Conservation (phyloP, 2,888 invertebrate genomes). For the Epirrhoe tristata region DNA sequence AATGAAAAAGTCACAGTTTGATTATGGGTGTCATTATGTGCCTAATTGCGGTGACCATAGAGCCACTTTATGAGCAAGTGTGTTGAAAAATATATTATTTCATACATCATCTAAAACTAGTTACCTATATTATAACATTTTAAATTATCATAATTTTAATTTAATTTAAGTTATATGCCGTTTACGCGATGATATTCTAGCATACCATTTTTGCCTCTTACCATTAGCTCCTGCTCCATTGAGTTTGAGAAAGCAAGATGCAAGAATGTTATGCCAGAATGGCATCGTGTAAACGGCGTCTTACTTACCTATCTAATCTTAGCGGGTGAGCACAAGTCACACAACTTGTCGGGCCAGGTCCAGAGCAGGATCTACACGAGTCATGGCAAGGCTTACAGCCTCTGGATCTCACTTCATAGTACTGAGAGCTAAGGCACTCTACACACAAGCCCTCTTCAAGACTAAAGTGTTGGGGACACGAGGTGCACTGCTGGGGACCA, state of each 20-base stretch:
- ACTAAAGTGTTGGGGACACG: conserved; percentile 90
- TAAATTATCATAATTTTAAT: no score
- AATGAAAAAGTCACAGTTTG: no score
- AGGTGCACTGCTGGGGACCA: conserved; percentile 90
- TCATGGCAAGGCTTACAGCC: conserved; percentile 89
- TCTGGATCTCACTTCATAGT: conserved; percentile 89
- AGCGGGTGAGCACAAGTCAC: conserved; percentile 89
- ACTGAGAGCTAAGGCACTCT: conserved; percentile 90
- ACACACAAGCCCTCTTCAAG: conserved; percentile 89
- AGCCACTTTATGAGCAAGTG: no score
- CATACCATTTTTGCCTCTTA: no score
- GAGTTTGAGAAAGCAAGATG: background rate
- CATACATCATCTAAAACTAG: background rate
- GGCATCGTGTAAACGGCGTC: no score
- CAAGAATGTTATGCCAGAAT: background rate
- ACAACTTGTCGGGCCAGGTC: conserved; percentile 90
- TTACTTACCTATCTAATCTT: conserved; percentile 86
- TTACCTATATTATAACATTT: no score
- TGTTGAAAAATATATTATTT: no score
- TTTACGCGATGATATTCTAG: no score
- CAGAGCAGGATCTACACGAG: conserved; percentile 89
- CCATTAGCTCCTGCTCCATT: no score
- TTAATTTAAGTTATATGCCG: no score
- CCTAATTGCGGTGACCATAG: no score
- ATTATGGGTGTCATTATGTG: no score